Evolutionary conservation across 2,888 invertebrate species (phyloP), one percentile per base, ranked within the genome.

Genomic region (Patella pellucida): DNA sequence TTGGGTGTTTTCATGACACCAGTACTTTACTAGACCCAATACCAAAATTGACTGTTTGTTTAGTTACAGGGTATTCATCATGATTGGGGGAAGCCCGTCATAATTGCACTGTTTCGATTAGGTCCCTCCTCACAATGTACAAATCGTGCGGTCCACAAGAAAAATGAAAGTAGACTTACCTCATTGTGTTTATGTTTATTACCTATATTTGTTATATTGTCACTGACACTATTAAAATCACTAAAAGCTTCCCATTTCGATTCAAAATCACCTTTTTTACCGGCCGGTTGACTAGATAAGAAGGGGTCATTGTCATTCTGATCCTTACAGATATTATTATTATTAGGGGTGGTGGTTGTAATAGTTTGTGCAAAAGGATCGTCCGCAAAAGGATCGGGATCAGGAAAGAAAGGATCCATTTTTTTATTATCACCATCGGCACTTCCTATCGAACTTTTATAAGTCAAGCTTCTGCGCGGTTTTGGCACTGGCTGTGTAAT

Each of bases 401-500:
- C 41, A 41, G 41, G 41, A 41, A 41, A 41, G 9, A 41, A 62
- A 31, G 52, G 52, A 19, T 31, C 27, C 16, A 23, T 31, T 9
- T 71, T 19, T 52, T 52, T 71, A 16, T n/a, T 27, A 52, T 52
- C 27, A 56, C 52, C 50, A n/a, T 50, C 41, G 15, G 51, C 51
- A 41, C 68, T 31, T 23, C 52, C 23, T 16, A 31, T 31, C 51
- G 73, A 73, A 52, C 56, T 56, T 52, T 27, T 41, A 50, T 50
- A 50, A 62, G 52, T 56, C 23, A 69, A 31, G 51, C 41, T 71
- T 62, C 19, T 62, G 23, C 74, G 69, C 15, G 74, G 74, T 62
- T 74, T 74, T 7, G 74, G 74, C 52, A 74, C 74, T 41, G 74
- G 74, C 19, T 71, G 74, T 23, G 27, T 27, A 3, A 52, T 31